Base-by-base conservation (phyloP, 2,797 vertebrate species). In the Emys orbicularis region DNA sequence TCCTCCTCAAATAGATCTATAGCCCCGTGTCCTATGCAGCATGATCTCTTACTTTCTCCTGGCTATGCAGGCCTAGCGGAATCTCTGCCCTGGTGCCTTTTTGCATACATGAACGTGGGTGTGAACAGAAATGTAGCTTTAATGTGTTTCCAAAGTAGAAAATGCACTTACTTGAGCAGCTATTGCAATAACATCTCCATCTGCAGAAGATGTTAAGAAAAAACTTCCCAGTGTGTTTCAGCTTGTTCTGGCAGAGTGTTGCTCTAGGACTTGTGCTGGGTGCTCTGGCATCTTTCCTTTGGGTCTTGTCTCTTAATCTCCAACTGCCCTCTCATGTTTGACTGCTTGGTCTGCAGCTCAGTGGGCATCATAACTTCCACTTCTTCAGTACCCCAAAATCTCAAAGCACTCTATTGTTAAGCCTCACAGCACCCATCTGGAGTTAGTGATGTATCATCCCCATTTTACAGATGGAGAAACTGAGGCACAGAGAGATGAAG, bases 101-200 rank as follows among this genome's bases (percentile, higher is more conserved):
- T 97, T 83, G 53, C 76, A 50, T 31, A 8, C 37, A 25, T 1
- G 15, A n/a, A 79, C 44, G 53, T 61, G 88, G 92, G 96, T 83
- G 92, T 90, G 94, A 97, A 87, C 86, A 88, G 97, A 97, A 95
- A 92, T 96, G 93, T 93, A 95, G 90, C 92, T 94, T 95, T 92
- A 97, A 96, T 96, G 91, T 95, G 96, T 95, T 98, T 98, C 96
- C 97, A 95, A 95, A 94, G 95, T 96, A 96, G 97, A 59, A 92
- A 97, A 97, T 97, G 97, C 96, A 96, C 97, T 95, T 97, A 98
- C 97, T 97, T 97, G 97, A 95, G 93, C 96, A 91, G 97, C 97
- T 97, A 97, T 92, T 96, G 97, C 97, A 96, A 96, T 94, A 97
- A 96, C 95, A 94, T 97, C 96, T 97, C 97, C 96, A 97, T 98